These are phyloP conservation scores for Yoshiicerus persimilis DNA, from an alignment of 1,140 invertebrate genomes.

Conservation along the genomic window DNA sequence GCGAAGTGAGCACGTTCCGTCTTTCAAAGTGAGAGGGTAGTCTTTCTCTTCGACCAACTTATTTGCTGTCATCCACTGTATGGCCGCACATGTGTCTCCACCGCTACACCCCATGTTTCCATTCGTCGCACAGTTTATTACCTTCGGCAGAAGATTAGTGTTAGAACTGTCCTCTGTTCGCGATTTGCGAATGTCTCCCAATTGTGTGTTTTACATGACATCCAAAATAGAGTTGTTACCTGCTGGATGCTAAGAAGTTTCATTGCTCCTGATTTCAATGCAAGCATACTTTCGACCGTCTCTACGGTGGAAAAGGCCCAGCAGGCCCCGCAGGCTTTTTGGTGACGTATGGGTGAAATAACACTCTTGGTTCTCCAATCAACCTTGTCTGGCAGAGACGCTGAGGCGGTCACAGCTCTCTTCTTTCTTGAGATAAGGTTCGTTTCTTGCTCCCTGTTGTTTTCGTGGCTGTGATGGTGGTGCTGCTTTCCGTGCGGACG, in stretches of 20 bases:
- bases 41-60: conserved; percentile 63
- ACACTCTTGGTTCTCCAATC: conserved; percentile 67
- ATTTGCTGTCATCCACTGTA: conserved; percentile 68
- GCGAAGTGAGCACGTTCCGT: conserved; percentile 59
- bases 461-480: conserved; percentile 48
- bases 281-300: conserved; percentile 74
- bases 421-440: conserved; percentile 41
- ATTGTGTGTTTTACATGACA: too few species aligned
- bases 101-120: conserved; percentile 76
- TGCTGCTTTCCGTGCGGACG: conserved; percentile 7
- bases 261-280: conserved; percentile 66
- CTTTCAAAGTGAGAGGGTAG: conserved; percentile 68
- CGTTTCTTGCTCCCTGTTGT: background rate
- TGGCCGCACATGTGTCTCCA: conserved; percentile 75
- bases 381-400: conserved; percentile 49
- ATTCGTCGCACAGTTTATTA: conserved; percentile 76
- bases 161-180: too few species aligned
- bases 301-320: conserved; percentile 83
- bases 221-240: conserved; percentile 55
- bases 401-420: conserved; percentile 30
- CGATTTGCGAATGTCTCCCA: too few species aligned
- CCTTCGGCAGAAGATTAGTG: conserved; percentile 56
- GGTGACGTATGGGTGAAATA: conserved; percentile 70
- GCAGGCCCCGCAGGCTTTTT: conserved; percentile 79
- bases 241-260: conserved; percentile 73